These are phyloP conservation scores for Caradrina clavipalpis DNA, from an alignment of 2,888 invertebrate species.

Conservation along the genomic window DNA sequence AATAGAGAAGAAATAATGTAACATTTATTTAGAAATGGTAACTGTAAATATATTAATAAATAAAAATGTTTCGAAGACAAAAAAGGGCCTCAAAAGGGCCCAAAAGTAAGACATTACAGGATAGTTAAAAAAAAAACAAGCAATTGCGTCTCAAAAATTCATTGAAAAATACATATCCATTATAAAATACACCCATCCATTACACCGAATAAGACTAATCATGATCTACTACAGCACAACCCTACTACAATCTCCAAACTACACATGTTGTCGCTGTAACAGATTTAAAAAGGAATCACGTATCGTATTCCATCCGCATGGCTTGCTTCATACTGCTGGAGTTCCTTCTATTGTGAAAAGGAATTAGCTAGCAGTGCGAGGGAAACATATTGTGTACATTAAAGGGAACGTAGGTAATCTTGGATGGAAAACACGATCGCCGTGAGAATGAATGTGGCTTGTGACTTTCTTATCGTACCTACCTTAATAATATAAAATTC, in stretches of 20 bases:
- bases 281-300: constrained; percentile 52
- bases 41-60: neutral
- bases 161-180: too few species aligned
- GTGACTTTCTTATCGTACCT: neutral
- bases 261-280: constrained; percentile 16
- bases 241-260: constrained; percentile 19
- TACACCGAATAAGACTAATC: neutral
- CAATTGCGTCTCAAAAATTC: too few species aligned
- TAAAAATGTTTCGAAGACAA: neutral
- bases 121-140: too few species aligned
- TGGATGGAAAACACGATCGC: neutral
- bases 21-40: too few species aligned
- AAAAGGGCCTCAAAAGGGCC: too few species aligned
- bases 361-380: constrained; percentile 29
- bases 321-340: constrained; percentile 26
- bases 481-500: too few species aligned
- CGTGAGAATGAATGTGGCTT: neutral
- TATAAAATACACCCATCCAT: too few species aligned
- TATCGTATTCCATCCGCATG: constrained; percentile 51
- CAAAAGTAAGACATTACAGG: too few species aligned
- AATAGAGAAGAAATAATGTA: too few species aligned
- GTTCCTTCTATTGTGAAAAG: constrained; percentile 31
- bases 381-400: constrained; percentile 28
- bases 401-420: constrained; percentile 4
- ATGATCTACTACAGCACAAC: neutral